Percentiles rank a stretch among this genome's conserved stretches.
Evolutionary conservation across 2,113 vertebrate genomes (phyloP).

Genomic region (Paratilapia polleni): DNA sequence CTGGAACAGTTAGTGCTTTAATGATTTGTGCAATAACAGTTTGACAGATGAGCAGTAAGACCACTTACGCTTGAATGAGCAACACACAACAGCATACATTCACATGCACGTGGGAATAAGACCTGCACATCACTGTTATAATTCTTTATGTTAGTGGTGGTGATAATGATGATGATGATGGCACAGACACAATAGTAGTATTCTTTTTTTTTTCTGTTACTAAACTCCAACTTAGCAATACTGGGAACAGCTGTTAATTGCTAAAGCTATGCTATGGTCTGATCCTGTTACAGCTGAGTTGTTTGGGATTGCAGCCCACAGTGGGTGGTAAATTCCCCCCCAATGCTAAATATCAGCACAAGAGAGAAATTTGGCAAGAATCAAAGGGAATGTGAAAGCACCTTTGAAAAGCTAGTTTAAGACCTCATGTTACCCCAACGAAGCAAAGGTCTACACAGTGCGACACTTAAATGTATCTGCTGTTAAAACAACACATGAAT

Average conservation of each 20-base stretch:
- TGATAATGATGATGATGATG: background rate
- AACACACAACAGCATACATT: background rate
- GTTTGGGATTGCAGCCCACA: conserved; percentile 40
- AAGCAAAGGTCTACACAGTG: background rate
- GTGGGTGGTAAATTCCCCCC: conserved; percentile 34
- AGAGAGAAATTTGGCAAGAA: conserved; percentile 16
- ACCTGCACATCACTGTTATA: background rate
- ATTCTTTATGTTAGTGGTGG: background rate
- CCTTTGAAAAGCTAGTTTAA: background rate
- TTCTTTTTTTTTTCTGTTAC: background rate
- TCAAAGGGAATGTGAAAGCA: conserved; percentile 3
- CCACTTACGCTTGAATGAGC: background rate
- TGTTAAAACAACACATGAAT: background rate
- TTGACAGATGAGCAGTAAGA: background rate
- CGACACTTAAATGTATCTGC: background rate
- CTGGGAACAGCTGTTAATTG: conserved; percentile 29
- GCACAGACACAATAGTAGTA: background rate
- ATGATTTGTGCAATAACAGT: background rate
- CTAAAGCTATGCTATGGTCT: conserved; percentile 9
- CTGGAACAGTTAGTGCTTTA: background rate
- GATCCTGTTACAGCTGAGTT: conserved; percentile 25
- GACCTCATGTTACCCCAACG: background rate
- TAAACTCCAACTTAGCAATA: background rate
- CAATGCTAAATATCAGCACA: conserved; percentile 15
- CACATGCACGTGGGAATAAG: background rate